phyloP scores from a whole-genome alignment of 2,797 vertebrate genomes.

The Sebastolobus altivelis region DNA sequence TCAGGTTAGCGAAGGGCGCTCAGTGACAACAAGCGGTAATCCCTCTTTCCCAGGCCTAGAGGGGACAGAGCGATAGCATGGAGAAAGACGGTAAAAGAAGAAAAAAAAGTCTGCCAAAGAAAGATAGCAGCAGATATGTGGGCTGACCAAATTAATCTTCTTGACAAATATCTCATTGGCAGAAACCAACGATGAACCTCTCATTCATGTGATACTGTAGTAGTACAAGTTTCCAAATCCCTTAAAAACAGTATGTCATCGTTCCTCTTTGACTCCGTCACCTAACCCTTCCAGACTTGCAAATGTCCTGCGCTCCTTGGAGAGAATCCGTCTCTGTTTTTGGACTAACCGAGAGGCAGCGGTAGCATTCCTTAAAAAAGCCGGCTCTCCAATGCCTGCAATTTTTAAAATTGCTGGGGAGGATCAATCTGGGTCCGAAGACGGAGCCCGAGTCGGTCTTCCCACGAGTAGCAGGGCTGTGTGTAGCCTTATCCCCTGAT shows the following conservation, averaged over 20 bases:
- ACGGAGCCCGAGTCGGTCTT: conserved; percentile 62
- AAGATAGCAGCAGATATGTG: conserved; percentile 44
- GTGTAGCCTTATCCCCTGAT: conserved; percentile 81
- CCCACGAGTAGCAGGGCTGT: conserved; percentile 61
- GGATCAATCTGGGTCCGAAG: conserved; percentile 78
- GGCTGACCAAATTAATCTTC: conserved; percentile 41
- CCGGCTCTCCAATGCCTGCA: conserved; percentile 57
- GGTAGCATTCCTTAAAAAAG: conserved; percentile 64
- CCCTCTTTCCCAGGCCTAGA: conserved; percentile 48
- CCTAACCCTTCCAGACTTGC: conserved; percentile 21
- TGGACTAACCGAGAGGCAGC: conserved; percentile 25
- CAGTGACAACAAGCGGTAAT: conserved; percentile 69
- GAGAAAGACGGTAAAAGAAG: conserved; percentile 17
- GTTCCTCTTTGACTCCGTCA: conserved; percentile 4
- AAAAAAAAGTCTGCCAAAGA: conserved; percentile 25
- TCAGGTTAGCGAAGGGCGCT: conserved; percentile 65
- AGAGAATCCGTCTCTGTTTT: conserved; percentile 59
- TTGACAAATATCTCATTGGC: conserved; percentile 7
- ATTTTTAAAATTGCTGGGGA: conserved; percentile 77
- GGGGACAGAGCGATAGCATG: conserved; percentile 53
- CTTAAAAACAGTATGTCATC: conserved; percentile 15
- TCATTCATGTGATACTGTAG: conserved; percentile 2
- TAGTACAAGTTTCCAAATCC: conserved; percentile 5
- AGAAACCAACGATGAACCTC: conserved; percentile 25
- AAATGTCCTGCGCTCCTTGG: conserved; percentile 41